phyloP scores from a whole-genome alignment of 2,113 vertebrate species.

The Bombycilla garrulus region DNA sequence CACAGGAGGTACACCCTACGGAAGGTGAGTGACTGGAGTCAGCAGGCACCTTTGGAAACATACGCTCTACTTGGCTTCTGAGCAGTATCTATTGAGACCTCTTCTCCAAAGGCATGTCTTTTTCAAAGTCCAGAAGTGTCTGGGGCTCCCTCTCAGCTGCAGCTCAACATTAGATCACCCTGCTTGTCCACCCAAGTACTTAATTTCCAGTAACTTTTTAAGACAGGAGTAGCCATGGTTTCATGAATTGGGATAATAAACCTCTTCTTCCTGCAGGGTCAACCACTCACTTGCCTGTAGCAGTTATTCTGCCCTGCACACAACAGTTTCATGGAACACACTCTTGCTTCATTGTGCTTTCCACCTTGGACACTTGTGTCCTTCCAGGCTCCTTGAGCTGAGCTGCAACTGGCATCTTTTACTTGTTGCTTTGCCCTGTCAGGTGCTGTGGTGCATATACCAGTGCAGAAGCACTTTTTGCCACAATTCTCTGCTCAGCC shows the following conservation, averaged over 20 bases:
- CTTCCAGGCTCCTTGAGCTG: background rate
- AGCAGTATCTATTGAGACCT: background rate
- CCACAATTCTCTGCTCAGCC: background rate
- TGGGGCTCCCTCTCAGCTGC: background rate
- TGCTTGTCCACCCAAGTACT: background rate
- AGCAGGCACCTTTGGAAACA: background rate
- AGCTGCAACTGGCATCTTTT: background rate
- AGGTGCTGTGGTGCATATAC: background rate
- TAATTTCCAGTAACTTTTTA: background rate
- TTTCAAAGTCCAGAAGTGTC: background rate
- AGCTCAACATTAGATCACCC: background rate
- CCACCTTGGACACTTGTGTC: background rate
- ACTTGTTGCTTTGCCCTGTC: background rate
- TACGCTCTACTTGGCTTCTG: background rate
- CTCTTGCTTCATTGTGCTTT: background rate
- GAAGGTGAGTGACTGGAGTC: conserved; percentile 56
- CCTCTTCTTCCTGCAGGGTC: background rate
- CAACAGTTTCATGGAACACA: background rate
- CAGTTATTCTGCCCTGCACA: background rate
- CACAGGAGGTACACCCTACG: conserved; percentile 65
- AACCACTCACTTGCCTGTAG: background rate
- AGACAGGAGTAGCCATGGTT: background rate
- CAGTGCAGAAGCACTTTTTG: background rate
- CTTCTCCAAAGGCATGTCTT: background rate
- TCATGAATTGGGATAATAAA: background rate